Evolutionary conservation across 2,888 invertebrate species (phyloP).

Genomic region (Pocota personata): DNA sequence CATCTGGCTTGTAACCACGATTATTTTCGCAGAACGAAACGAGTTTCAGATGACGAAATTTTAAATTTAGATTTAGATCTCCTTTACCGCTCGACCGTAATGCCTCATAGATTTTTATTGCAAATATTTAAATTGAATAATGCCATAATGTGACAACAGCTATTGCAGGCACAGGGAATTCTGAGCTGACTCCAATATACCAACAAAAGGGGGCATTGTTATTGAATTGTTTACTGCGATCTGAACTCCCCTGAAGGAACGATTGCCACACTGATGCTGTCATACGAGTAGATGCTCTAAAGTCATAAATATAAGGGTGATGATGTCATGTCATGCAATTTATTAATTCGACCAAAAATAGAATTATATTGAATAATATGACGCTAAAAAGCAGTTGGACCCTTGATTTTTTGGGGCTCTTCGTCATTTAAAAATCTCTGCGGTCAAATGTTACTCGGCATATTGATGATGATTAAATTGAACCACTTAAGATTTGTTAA

Average conservation of each 20-base stretch:
- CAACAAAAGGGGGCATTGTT: slow-evolving; percentile 24
- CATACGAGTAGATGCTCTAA: background rate
- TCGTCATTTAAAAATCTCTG: slow-evolving; percentile 9
- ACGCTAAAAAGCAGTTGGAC: background rate
- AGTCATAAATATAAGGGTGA: background rate
- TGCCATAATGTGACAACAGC: background rate
- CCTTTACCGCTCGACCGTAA: background rate
- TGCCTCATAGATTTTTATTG: background rate
- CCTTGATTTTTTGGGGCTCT: slow-evolving; percentile 11
- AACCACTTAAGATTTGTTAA: slow-evolving; percentile 44
- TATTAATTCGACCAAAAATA: slow-evolving; percentile 53
- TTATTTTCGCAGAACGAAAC: background rate
- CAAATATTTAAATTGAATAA: slow-evolving; percentile 46
- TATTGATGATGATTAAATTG: slow-evolving; percentile 50
- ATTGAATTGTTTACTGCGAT: background rate
- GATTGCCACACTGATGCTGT: background rate
- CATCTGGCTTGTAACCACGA: slow-evolving; percentile 18
- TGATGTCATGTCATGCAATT: slow-evolving; percentile 61
- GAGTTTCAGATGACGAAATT: slow-evolving; percentile 17
- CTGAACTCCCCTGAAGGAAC: background rate
- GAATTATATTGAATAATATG: slow-evolving; percentile 46
- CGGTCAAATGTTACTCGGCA: slow-evolving; percentile 24
- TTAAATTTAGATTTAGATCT: slow-evolving; percentile 46
- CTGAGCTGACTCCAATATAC: background rate
- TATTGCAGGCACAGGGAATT: background rate